Evolutionary conservation across 2,888 invertebrate genomes (phyloP), one percentile per base, ranked within the genome.

Genomic region (Antitype chi): DNA sequence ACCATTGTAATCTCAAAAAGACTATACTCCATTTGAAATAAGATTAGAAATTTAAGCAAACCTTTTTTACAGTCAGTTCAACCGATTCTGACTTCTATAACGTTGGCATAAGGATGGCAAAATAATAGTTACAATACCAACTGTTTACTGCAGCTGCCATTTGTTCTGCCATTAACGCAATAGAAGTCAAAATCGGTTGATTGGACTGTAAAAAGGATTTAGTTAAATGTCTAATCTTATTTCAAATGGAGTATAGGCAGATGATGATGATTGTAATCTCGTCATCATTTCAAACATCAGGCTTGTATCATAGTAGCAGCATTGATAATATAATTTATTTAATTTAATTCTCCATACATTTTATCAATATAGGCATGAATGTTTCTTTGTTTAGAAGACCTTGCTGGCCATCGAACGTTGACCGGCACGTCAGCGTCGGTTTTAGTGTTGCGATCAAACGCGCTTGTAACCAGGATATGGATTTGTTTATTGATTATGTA

Each of bases 311-410:
- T 53, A 70, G 49, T 60, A 53, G 63, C 32, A 28, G 49, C 59
- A 69, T 69, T 64, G 38, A 38, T 73, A 78, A 28, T 55, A 76
- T 20, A 62, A 76, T 57, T 57, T 57, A 55, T 64, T 25, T 59
- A 3, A 67, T 82, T 73, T 38, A 7, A 60, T 82, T 73, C 72
- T 80, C 53, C 13, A 59, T 72, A 71, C 57, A 83, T 74, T 82
- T 83, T 69, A 82, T 83, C 74, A 69, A 53, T 52, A 60, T 9
- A 73, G 64, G 15, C 49, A 70, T 74, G 63, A 71, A 76, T 38
- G 57, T 79, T 74, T 76, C 69, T 81, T 84, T 87, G 84, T 80
- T 81, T 78, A 76, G 63, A 74, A 57, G 72, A 85, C 87, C 74
- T 79, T 80, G 77, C 52, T 72, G 71, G 70, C 62, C 68, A 64